Evolutionary conservation across 2,113 vertebrate genomes (phyloP).

Genomic region (Malurus alboscapulatus): DNA sequence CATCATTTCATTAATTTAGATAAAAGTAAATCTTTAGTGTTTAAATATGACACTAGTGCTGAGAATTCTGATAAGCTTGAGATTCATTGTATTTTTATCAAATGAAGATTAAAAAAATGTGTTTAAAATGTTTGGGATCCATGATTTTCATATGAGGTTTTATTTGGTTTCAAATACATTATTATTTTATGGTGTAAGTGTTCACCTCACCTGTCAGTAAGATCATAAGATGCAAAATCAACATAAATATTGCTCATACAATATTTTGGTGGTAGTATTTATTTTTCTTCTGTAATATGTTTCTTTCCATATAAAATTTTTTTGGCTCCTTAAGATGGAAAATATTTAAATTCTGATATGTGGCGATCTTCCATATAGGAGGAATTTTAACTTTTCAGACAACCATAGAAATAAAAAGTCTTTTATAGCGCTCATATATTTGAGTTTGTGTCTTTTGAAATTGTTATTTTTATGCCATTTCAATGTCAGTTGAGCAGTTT

Average conservation of each 20-base stretch:
- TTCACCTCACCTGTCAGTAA: neutral
- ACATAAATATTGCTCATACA: neutral
- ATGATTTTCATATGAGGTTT: neutral
- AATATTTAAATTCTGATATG: neutral
- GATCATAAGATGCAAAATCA: neutral
- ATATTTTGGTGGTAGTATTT: neutral
- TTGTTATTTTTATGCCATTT: neutral
- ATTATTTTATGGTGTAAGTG: neutral
- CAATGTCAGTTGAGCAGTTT: neutral
- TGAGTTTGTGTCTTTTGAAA: neutral
- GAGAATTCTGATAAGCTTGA: conserved; percentile 56
- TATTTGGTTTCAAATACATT: neutral
- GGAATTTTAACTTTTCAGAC: neutral
- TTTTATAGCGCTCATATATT: neutral
- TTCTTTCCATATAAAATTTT: neutral
- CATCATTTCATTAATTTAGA: conserved; percentile 86
- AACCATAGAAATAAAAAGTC: neutral
- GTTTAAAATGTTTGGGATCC: conserved; percentile 11
- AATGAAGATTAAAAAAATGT: neutral
- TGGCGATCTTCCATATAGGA: neutral
- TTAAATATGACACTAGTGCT: conserved; percentile 66
- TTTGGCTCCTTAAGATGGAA: neutral
- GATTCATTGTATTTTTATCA: conserved; percentile 38
- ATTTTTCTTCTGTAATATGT: neutral
- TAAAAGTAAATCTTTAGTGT: conserved; percentile 72